These are phyloP conservation scores for Darevskia mixta DNA, from an alignment of 2,797 vertebrate species.

Conservation along the genomic window DNA sequence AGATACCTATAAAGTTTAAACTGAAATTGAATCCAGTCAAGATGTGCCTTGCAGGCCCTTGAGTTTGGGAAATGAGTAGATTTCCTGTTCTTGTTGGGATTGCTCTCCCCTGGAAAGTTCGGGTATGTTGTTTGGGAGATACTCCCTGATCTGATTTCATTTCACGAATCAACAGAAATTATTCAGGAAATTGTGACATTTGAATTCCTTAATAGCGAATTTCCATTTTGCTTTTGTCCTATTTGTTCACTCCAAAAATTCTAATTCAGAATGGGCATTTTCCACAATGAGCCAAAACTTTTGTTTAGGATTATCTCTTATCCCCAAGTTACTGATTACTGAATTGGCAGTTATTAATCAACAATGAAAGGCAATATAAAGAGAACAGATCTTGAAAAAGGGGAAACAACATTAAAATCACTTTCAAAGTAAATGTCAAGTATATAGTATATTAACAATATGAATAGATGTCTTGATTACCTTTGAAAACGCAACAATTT, in stretches of 20 bases:
- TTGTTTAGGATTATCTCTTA: not conserved
- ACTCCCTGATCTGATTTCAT: too few species aligned
- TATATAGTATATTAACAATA: not conserved
- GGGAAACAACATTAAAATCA: constrained; percentile 6
- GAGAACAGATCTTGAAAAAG: not conserved
- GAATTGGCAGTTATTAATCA: constrained; percentile 22
- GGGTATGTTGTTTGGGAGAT: too few species aligned
- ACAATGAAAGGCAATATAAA: not conserved
- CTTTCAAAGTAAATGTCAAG: not conserved
- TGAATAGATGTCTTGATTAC: constrained; percentile 74
- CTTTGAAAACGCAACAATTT: constrained; percentile 94
- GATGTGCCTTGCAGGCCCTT: too few species aligned
- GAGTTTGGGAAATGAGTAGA: too few species aligned
- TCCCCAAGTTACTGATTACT: not conserved
- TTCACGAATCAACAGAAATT: too few species aligned
- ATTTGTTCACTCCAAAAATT: not conserved
- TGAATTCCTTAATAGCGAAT: too few species aligned
- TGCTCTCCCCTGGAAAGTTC: too few species aligned
- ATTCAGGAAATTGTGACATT: too few species aligned
- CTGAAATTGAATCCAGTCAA: too few species aligned
- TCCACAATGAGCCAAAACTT: not conserved
- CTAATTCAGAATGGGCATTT: not conserved
- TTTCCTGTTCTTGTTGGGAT: too few species aligned
- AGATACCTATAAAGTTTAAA: too few species aligned
- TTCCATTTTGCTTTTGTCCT: not conserved